Conservation (phyloP, 2,888 invertebrate species). For the Stenchaetothrips biformis region DNA sequence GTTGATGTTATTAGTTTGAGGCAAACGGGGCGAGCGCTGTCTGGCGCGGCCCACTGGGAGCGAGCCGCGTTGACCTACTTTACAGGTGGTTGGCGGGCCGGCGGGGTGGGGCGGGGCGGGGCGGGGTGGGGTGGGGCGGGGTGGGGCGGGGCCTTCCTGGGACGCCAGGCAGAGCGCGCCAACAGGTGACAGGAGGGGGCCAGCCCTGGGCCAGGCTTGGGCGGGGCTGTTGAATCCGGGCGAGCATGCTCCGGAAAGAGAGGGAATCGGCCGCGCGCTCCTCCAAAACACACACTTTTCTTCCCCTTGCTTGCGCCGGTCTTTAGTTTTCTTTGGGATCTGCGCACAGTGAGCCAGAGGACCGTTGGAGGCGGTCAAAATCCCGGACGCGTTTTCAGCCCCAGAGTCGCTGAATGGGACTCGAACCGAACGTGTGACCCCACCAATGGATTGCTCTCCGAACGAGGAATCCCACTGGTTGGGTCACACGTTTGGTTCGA, state of each 20-base stretch:
- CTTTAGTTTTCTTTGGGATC: neutral
- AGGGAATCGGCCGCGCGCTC: neutral
- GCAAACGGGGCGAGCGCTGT: neutral
- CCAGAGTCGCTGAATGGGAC: no score
- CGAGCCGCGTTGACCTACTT: neutral
- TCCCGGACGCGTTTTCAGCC: no score
- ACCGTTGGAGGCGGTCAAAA: no score
- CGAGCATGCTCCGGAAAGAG: neutral
- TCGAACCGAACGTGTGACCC: no score
- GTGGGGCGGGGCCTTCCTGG: neutral
- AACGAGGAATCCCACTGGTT: no score
- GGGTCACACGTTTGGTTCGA: no score
- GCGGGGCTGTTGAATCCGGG: neutral
- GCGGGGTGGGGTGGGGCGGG: neutral
- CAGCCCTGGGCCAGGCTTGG: no score
- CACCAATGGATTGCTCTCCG: no score
- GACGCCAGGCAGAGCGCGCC: neutral
- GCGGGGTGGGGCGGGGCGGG: conserved; percentile 5
- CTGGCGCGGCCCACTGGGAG: neutral
- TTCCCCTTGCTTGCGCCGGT: neutral
- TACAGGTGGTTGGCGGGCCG: neutral
- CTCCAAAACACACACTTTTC: neutral
- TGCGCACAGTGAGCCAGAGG: no score
- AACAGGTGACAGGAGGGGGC: conserved; percentile 10
- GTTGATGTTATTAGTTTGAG: no score